Base-by-base conservation (phyloP, 2,888 invertebrate genomes). In the Drosophila paucipuncta region DNA sequence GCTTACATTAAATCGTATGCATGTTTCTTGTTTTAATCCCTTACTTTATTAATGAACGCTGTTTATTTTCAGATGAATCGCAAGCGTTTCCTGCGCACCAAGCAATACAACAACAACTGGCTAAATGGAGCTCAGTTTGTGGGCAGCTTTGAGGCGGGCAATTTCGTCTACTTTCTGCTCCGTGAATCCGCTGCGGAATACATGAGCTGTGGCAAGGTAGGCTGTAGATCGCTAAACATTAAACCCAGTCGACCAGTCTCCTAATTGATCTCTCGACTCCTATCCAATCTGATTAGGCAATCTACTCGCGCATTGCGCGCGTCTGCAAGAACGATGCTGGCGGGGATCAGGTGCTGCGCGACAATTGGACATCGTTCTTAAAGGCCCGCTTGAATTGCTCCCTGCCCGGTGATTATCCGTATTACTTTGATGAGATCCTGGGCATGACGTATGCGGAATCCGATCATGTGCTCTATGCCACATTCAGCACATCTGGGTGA, bases 81-180 rank as follows among this genome's bases (percentile, higher is more conserved):
- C 4, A 68, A 85, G 59, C 82, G 82, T 9, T 95, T 95, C 72
- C 94, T 97, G 7, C 94, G 97, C 50, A 97, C 97, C 0, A 95
- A 95, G 59, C 97, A 97, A 90, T 97, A 96, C 91, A 96, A 97
- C 91, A 95, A 96, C 83, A 97, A 97, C 91, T 98, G 98, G 97
- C 94, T 98, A 55, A 98, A 97, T 92, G 97, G 98, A 85, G 98
- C 98, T 0, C 97, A 98, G 91, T 98, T 98, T 91, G 97, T 98
- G 54, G 97, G 97, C 47, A 97, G 97, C 70, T 98, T 98, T 91
- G 98, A 98, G 92, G 97, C 97, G 47, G 97, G 97, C 58, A 95
- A 96, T 84, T 97, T 96, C 93, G 96, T 98, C 0, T 99, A 98
- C 92, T 98, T 98, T 93, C 95, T 99, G 77, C 98, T 98, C 92